These are phyloP conservation scores for Hydractinia echinata DNA, from an alignment of 30 jellyfish, hydroid and myxozoan genomes.

Conservation along the genomic window DNA sequence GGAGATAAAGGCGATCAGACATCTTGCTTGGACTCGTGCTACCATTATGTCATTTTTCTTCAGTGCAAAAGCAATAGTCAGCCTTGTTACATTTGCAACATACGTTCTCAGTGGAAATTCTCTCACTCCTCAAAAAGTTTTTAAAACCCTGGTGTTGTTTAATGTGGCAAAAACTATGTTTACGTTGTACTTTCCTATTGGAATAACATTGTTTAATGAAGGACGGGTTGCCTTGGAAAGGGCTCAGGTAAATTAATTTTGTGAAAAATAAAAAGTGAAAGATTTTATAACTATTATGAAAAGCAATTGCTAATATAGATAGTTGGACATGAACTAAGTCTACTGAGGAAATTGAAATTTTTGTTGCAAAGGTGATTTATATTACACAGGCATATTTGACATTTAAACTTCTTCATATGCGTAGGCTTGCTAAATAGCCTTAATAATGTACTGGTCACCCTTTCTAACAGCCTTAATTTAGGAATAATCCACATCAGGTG, in stretches of 20 bases:
- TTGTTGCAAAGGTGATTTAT: too few species aligned
- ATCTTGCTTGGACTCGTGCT: slow-evolving; percentile 65
- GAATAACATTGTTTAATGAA: slow-evolving; percentile 68
- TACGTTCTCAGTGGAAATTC: slow-evolving; percentile 64
- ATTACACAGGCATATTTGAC: too few species aligned
- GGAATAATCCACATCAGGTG: too few species aligned
- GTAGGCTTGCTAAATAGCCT: too few species aligned
- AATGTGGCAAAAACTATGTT: slow-evolving; percentile 49
- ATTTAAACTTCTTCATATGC: too few species aligned
- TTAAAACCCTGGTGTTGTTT: slow-evolving; percentile 71
- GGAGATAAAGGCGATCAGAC: slow-evolving; percentile 62
- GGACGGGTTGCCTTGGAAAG: slow-evolving; percentile 73
- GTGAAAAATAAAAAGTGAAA: neutral
- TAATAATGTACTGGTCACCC: too few species aligned
- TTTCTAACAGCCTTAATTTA: too few species aligned
- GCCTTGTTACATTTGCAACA: slow-evolving; percentile 74
- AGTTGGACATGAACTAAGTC: too few species aligned
- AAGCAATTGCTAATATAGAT: neutral
- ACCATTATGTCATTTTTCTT: slow-evolving; percentile 87
- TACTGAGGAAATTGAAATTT: too few species aligned
- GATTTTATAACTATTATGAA: neutral
- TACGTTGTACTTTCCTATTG: slow-evolving; percentile 84
- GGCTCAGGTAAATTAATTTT: slow-evolving; percentile 50
- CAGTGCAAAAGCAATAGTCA: slow-evolving; percentile 71
- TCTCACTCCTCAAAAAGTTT: slow-evolving; percentile 76